A percentile compares a stretch with the other conserved stretches of the same genome.
These are phyloP conservation scores for Camponotus pennsylvanicus DNA, from an alignment of 1,140 invertebrate genomes.

Conservation along the genomic window DNA sequence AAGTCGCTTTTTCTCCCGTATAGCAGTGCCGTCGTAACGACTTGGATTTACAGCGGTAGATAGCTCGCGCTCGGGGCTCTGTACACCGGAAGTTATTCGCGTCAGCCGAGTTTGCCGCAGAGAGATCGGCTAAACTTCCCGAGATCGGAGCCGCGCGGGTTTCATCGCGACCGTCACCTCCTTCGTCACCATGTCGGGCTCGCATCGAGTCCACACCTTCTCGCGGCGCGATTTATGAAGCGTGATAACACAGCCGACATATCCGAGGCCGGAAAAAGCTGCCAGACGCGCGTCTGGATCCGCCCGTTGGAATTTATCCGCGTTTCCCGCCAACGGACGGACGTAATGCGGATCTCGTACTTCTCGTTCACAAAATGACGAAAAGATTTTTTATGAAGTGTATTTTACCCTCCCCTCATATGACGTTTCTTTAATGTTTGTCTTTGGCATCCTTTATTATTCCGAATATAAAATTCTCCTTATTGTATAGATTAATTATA, in stretches of 20 bases:
- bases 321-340: not conserved
- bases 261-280: constrained; percentile 45
- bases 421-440: constrained; percentile 22
- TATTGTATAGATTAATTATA: too few relatives aligned
- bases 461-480: too few relatives aligned
- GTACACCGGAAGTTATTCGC: constrained; percentile 67
- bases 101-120: constrained; percentile 59
- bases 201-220: constrained; percentile 66
- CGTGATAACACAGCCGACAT: constrained; percentile 64
- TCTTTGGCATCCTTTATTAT: constrained; percentile 20
- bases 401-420: constrained; percentile 19
- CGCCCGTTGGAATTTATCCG: constrained; percentile 53
- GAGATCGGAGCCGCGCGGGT: constrained; percentile 42
- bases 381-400: constrained; percentile 33
- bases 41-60: constrained; percentile 68
- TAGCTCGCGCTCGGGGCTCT: constrained; percentile 44
- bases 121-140: constrained; percentile 62
- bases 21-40: constrained; percentile 58
- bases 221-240: constrained; percentile 71
- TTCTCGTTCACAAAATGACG: constrained; percentile 38
- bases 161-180: constrained; percentile 31
- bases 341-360: constrained; percentile 10
- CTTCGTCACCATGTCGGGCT: not conserved
- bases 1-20: constrained; percentile 20
- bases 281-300: constrained; percentile 56